Percentiles rank a stretch among this genome's conserved stretches.
Evolutionary conservation across 1,140 invertebrate species (phyloP).

Genomic region (Euura lappo): DNA sequence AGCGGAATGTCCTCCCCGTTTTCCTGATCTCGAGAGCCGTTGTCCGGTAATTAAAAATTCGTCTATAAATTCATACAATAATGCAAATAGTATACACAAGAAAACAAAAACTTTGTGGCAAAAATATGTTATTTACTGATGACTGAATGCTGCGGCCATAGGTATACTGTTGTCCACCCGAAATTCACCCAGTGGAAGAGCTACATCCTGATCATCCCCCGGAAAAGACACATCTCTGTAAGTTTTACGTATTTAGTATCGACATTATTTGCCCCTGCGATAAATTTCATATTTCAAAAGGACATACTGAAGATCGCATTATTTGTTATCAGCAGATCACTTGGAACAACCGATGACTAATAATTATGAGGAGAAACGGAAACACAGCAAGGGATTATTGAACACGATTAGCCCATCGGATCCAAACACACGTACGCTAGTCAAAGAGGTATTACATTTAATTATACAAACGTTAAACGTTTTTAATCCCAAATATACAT

Average conservation of each 20-base stretch:
- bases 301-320: slow-evolving; percentile 3
- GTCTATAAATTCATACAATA: too few species aligned
- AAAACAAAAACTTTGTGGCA: background rate
- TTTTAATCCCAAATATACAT: too few species aligned
- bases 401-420: slow-evolving; percentile 57
- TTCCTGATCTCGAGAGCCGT: slow-evolving; percentile 48
- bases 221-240: slow-evolving; percentile 53
- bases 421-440: slow-evolving; percentile 52
- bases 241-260: slow-evolving; percentile 24
- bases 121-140: background rate
- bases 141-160: slow-evolving; percentile 18
- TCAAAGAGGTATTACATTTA: slow-evolving; percentile 47
- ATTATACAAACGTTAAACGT: background rate
- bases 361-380: slow-evolving; percentile 52
- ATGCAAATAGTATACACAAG: too few species aligned
- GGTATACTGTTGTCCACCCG: slow-evolving; percentile 51
- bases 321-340: slow-evolving; percentile 46
- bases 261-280: background rate
- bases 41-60: slow-evolving; percentile 40
- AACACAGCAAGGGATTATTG: slow-evolving; percentile 50
- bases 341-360: slow-evolving; percentile 50
- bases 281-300: background rate
- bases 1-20: slow-evolving; percentile 46
- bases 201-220: slow-evolving; percentile 49
- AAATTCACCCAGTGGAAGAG: slow-evolving; percentile 53